A percentile compares a stretch with the other conserved stretches of the same genome.
These are phyloP conservation scores for Isurus oxyrinchus DNA, from an alignment of 2,113 vertebrate genomes.

Conservation along the genomic window DNA sequence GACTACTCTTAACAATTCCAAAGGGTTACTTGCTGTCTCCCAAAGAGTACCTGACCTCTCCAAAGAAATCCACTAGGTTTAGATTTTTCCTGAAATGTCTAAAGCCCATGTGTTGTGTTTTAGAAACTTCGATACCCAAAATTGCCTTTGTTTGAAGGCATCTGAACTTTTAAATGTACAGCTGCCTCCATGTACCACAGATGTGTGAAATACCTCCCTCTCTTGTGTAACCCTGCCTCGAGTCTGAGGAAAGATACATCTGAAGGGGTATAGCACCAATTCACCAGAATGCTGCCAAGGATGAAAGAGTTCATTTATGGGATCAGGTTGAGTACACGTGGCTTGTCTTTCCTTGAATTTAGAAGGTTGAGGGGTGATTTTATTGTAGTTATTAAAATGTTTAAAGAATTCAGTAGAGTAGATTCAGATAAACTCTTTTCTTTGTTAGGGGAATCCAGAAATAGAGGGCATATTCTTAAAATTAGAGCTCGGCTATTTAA, in stretches of 20 bases:
- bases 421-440: not conserved
- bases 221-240: no score
- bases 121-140: no score
- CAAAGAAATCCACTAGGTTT: no score
- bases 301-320: not conserved
- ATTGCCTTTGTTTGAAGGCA: no score
- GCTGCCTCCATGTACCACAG: no score
- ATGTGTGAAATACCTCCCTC: no score
- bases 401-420: not conserved
- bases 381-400: not conserved
- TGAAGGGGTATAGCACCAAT: not conserved
- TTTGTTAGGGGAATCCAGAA: not conserved
- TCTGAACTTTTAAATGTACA: no score
- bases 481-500: not conserved
- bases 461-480: not conserved
- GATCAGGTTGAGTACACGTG: not conserved
- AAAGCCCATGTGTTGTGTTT: no score
- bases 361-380: not conserved
- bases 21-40: no score
- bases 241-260: not conserved
- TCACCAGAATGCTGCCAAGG: not conserved
- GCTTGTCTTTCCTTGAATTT: not conserved
- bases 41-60: no score
- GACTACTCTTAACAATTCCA: no score
- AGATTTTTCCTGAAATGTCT: no score